Percentiles rank a stretch among this genome's conserved stretches.
phyloP scores from a whole-genome alignment of 2,113 vertebrate genomes.

The Ardeotis arabs region DNA sequence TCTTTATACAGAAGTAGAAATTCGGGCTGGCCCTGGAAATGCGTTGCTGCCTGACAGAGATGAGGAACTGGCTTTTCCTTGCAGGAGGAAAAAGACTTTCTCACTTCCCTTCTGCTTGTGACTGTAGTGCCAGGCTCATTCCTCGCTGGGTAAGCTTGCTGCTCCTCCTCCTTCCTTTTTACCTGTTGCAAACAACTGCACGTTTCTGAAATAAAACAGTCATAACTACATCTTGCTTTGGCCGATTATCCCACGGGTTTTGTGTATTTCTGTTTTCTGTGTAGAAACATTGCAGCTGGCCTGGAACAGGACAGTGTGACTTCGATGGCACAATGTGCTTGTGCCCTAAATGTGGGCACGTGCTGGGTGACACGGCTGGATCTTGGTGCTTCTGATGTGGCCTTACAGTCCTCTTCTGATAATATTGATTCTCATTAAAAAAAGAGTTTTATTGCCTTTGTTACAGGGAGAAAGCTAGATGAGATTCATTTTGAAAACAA shows the following conservation, averaged over 20 bases:
- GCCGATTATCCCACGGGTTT: not conserved
- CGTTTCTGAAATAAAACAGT: not conserved
- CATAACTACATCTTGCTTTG: not conserved
- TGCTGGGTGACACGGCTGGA: not conserved
- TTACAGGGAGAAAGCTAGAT: not conserved
- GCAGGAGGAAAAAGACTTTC: not conserved
- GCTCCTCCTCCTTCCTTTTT: not conserved
- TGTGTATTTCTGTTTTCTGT: accelerated
- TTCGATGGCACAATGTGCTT: not conserved
- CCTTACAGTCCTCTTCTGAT: not conserved
- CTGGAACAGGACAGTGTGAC: not conserved
- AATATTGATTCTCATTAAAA: not conserved
- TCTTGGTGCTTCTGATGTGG: not conserved
- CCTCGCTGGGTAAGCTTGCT: not conserved
- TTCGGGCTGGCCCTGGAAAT: not conserved
- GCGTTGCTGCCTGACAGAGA: accelerated
- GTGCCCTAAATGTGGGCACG: not conserved
- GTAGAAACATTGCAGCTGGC: not conserved
- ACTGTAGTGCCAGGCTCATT: accelerated
- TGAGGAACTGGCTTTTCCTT: not conserved
- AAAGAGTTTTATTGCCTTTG: not conserved
- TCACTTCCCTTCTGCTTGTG: not conserved
- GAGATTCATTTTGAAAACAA: not conserved
- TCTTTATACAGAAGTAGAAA: not conserved
- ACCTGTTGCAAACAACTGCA: not conserved